Base-by-base conservation (phyloP, 2,888 invertebrate genomes). In the Macrophya annulata region DNA sequence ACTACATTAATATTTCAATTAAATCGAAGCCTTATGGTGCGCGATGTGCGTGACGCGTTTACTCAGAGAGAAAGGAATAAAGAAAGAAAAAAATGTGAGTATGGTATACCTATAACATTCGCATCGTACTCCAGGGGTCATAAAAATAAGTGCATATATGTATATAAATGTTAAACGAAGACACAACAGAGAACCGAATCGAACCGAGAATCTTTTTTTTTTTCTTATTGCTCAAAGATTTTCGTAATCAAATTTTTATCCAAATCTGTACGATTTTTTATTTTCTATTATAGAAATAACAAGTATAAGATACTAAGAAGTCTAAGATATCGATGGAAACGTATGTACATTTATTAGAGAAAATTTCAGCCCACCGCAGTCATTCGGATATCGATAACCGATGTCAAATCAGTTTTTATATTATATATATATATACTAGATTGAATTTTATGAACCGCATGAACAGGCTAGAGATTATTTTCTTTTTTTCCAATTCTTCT, bases 1-100 rank as follows among this genome's bases (percentile, higher is more conserved):
- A 12, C 48, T 45, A 40, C 59, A 59, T 21, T 68, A 31, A 83
- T 83, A 83, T 83, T 83, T n/a, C 82, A 83, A 83, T 83, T 48
- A 48, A 83, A 83, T 68, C 31, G 45, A 83, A 43, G 15, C 31
- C 25, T 17, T 48, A 21, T 37, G 15, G 51, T 55, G 17, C 45
- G 15, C 71, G 71, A 40, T 71, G 31, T 71, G 31, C 68, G 9
- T 10, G 15, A 10, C 25, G 12, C 68, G 12, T 31, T n/a, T 8
- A 62, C 25, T 9, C 62, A 21, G 17, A n/a, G 40, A 17, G 15
- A 31, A 21, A 31, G 31, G 3, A 31, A 3, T 3, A 31, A 31
- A n/a, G n/a, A 31, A 31, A 43, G 5, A 40, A 43, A 21, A 17
- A 37, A 15, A 5, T 31, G 15, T 62, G 62, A 4, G 62, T 25